These are phyloP conservation scores for Andricus curvator DNA, from an alignment of 2,888 invertebrate genomes.

Conservation along the genomic window DNA sequence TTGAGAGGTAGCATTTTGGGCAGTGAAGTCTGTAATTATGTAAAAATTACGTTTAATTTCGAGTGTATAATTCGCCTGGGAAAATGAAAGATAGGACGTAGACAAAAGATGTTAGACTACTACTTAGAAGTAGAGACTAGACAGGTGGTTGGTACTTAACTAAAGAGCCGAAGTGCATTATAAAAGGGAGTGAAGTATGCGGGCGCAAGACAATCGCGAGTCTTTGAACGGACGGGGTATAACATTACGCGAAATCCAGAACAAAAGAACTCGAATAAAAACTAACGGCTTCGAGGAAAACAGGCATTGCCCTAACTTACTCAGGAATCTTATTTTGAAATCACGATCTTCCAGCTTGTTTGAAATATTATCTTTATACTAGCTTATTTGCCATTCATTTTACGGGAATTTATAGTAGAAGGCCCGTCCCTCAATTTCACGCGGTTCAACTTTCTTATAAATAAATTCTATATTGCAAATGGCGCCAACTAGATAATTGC, in stretches of 20 bases:
- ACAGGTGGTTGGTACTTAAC: constrained; percentile 5
- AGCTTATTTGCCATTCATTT: neutral
- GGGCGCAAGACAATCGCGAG: constrained; percentile 20
- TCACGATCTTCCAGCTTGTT: neutral
- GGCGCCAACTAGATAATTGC: neutral
- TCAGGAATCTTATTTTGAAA: constrained; percentile 8
- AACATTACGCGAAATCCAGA: constrained; percentile 12
- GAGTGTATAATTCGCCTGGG: neutral
- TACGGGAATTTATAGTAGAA: no score
- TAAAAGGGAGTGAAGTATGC: constrained; percentile 19
- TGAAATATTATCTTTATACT: neutral
- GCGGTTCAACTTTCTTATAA: neutral
- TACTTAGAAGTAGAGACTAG: neutral
- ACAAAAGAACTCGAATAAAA: constrained; percentile 7
- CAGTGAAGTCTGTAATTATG: no score
- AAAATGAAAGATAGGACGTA: neutral
- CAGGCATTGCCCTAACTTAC: neutral
- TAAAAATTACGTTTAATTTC: no score
- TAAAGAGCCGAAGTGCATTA: neutral
- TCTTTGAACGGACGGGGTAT: constrained; percentile 15
- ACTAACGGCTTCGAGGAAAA: constrained; percentile 10
- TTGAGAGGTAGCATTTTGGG: no score
- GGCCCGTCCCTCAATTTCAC: neutral
- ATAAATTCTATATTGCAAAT: neutral
- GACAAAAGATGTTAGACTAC: neutral